These are phyloP conservation scores for Ichneumon xanthorius DNA, from an alignment of 2,888 invertebrate genomes.

Conservation along the genomic window DNA sequence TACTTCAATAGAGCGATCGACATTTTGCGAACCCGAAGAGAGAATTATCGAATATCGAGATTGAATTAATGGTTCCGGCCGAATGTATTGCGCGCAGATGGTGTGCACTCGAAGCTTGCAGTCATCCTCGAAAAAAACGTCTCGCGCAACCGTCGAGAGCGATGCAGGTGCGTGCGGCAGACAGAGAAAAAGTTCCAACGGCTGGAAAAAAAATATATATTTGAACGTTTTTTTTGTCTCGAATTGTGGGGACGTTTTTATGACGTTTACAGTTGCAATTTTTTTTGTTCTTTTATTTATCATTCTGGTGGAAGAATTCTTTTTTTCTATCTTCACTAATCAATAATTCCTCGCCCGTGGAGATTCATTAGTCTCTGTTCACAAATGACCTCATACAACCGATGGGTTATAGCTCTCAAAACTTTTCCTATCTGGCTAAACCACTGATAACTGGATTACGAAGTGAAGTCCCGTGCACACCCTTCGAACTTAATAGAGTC, in stretches of 20 bases:
- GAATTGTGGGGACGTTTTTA: conserved; percentile 12
- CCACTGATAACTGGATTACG: conserved; percentile 4
- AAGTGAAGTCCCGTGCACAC: neutral
- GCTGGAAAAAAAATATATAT: neutral
- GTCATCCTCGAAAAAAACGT: conserved; percentile 1
- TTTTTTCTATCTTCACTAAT: neutral
- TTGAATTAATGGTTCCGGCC: conserved; percentile 60
- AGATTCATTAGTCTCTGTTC: neutral
- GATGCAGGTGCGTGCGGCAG: conserved; percentile 10
- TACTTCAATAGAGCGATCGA: conserved; percentile 23
- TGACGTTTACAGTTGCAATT: neutral
- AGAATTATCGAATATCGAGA: conserved; percentile 66
- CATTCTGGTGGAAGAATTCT: neutral
- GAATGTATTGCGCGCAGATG: conserved; percentile 57
- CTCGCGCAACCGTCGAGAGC: conserved; percentile 14
- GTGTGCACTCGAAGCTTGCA: conserved; percentile 25
- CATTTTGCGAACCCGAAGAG: conserved; percentile 47
- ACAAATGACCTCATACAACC: neutral
- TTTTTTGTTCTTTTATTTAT: neutral
- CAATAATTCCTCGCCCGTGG: neutral
- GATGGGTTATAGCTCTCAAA: neutral
- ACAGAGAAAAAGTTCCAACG: conserved; percentile 11
- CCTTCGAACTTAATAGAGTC: neutral
- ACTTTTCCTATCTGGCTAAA: neutral
- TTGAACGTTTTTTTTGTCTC: neutral